phyloP scores from a whole-genome alignment of 2,888 invertebrate species.

The Altica lythri region DNA sequence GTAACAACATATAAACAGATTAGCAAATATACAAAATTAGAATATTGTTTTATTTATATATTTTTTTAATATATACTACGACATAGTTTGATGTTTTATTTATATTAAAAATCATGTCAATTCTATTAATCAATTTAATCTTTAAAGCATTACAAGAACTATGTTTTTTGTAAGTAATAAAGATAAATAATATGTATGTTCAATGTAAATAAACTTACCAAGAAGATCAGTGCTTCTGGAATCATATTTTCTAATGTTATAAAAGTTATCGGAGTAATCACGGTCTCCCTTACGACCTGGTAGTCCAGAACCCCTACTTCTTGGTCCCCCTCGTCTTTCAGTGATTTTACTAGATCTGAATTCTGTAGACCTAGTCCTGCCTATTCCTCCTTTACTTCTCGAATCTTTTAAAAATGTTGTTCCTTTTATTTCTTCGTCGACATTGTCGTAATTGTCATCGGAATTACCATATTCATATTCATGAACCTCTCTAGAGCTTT shows the following conservation, averaged over 20 bases:
- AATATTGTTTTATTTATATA: too few relatives aligned
- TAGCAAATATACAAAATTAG: too few relatives aligned
- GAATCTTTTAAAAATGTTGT: slow-evolving; percentile 39
- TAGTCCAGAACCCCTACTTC: slow-evolving; percentile 45
- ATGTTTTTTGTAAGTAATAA: too few relatives aligned
- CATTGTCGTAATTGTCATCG: slow-evolving; percentile 57
- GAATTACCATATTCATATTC: slow-evolving; percentile 59
- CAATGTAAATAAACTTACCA: slow-evolving; percentile 27
- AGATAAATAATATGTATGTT: background rate
- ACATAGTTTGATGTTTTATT: too few relatives aligned
- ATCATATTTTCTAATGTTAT: slow-evolving; percentile 56
- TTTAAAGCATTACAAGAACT: too few relatives aligned
- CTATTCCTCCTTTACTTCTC: slow-evolving; percentile 37
- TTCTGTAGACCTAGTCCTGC: slow-evolving; percentile 47
- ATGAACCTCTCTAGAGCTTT: slow-evolving; percentile 57
- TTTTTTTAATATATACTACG: too few relatives aligned
- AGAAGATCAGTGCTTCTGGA: slow-evolving; percentile 47
- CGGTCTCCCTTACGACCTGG: slow-evolving; percentile 54
- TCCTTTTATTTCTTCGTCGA: slow-evolving; percentile 45
- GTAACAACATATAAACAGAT: too few relatives aligned
- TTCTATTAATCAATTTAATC: too few relatives aligned
- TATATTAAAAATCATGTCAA: too few relatives aligned
- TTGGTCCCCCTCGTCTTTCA: slow-evolving; percentile 45
- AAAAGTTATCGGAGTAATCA: slow-evolving; percentile 59
- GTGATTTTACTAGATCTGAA: slow-evolving; percentile 46